Base-by-base conservation (phyloP, 2,888 invertebrate genomes). In the Thymelicus sylvestris region DNA sequence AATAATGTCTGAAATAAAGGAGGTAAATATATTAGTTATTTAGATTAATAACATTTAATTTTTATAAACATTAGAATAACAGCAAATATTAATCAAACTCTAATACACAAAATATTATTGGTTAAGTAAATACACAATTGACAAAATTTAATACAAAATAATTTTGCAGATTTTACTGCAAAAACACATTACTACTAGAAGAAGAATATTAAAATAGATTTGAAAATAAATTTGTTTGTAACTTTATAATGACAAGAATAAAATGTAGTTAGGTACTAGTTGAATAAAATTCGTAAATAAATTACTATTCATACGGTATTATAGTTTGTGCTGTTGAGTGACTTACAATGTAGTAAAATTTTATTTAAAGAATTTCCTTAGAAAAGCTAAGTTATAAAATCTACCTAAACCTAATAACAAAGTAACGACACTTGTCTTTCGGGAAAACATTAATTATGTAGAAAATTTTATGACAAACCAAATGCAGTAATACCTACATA, bases 221-320 rank as follows among this genome's bases (percentile, higher is more conserved):
- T 38, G 6, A 64, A 52, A 55, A 41, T 19, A 65, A 41, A n/a
- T 19, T 24, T 41, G 8, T 60, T 41, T 60, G 19, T 19, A n/a
- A 6, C 7, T 65, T 52, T n/a, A 15, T n/a, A n/a, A 52, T 13
- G 39, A 55, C 13, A n/a, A 65, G 19, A 55, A 41, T 65, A 52
- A 55, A 12, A 52, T 10, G 19, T 19, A 55, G 55, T n/a, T n/a
- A n/a, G n/a, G n/a, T n/a, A n/a, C n/a, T n/a, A n/a, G n/a, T 65
- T 61, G 68, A 63, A 57, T 64, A 57, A 12, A 57, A 64, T 57
- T 57, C 64, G 63, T 69, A 69, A 69, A 57, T 69, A 69, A 69
- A 57, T 8, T 69, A 48, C 38, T 48, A 64, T 57, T 41, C 15
- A 63, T 59, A 69, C n/a, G 41, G 41, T 60, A n/a, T 0, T 31